These are phyloP conservation scores for Synodontis membranacea DNA, from an alignment of 2,113 vertebrate species.

Conservation along the genomic window DNA sequence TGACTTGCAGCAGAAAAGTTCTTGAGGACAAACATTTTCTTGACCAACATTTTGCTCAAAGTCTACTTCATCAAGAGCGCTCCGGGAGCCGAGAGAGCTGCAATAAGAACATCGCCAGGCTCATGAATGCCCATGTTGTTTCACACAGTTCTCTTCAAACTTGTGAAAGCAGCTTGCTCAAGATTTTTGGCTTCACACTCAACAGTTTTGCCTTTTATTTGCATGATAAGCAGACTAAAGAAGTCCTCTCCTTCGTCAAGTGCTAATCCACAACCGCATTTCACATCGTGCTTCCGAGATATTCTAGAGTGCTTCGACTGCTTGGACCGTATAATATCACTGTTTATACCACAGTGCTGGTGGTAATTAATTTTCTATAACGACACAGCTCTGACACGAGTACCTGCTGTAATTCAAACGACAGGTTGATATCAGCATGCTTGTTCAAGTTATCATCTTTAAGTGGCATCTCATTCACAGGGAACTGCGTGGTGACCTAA, in stretches of 20 bases:
- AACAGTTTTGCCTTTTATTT: conserved; percentile 43
- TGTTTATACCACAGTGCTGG: neutral
- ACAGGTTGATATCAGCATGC: neutral
- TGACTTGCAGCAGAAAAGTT: neutral
- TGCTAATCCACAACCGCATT: neutral
- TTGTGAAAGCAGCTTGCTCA: conserved; percentile 28
- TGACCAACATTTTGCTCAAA: conserved; percentile 20
- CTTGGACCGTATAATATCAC: neutral
- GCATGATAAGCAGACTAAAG: conserved; percentile 27
- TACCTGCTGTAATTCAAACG: neutral
- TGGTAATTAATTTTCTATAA: neutral
- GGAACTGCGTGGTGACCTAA: neutral
- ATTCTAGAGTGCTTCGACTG: neutral
- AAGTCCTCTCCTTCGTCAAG: conserved; percentile 5
- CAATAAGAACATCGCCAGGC: conserved; percentile 1
- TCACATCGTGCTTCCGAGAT: neutral
- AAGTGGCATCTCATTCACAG: neutral
- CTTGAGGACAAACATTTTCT: neutral
- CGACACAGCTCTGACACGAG: neutral
- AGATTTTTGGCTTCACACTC: conserved; percentile 22
- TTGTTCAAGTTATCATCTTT: neutral
- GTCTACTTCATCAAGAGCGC: conserved; percentile 17
- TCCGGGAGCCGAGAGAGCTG: conserved; percentile 12
- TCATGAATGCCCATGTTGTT: conserved; percentile 38
- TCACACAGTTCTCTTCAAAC: conserved; percentile 6